These are phyloP conservation scores for Villa cingulata DNA, from an alignment of 2,888 invertebrate species.

Conservation along the genomic window DNA sequence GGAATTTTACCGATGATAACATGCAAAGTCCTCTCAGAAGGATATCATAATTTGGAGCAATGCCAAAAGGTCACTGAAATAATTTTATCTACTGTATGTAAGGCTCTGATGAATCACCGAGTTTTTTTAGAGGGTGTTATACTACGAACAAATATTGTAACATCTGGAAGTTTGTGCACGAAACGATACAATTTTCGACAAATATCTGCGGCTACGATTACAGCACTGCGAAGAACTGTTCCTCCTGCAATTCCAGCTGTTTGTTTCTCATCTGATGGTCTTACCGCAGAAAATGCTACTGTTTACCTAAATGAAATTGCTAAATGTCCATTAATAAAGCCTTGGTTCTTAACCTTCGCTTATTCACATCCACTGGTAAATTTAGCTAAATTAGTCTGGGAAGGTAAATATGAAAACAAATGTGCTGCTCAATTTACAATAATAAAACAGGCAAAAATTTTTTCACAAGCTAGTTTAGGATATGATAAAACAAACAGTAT, in stretches of 20 bases:
- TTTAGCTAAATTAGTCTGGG: too few relatives aligned
- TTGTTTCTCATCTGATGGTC: slow-evolving; percentile 96
- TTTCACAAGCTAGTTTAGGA: too few relatives aligned
- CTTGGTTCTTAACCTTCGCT: slow-evolving; percentile 96
- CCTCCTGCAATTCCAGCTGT: slow-evolving; percentile 93
- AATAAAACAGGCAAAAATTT: too few relatives aligned
- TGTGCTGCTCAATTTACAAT: too few relatives aligned
- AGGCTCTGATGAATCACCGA: slow-evolving; percentile 92
- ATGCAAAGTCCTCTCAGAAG: slow-evolving; percentile 96
- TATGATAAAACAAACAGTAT: too few relatives aligned
- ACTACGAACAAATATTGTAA: slow-evolving; percentile 99
- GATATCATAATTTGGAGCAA: slow-evolving; percentile 86
- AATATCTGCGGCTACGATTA: slow-evolving; percentile 84
- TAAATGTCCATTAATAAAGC: slow-evolving; percentile 66
- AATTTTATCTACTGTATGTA: slow-evolving; percentile 89
- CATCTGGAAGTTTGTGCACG: slow-evolving; percentile 70
- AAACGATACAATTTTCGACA: slow-evolving; percentile 69
- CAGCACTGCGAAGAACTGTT: slow-evolving; percentile 82
- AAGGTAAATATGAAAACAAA: too few relatives aligned
- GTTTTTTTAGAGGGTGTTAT: slow-evolving; percentile 96
- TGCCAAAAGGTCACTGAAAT: slow-evolving; percentile 92
- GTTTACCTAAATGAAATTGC: slow-evolving; percentile 96
- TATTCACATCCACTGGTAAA: slow-evolving; percentile 38
- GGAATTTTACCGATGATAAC: slow-evolving; percentile 98
- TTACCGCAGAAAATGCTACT: slow-evolving; percentile 95